Base-by-base conservation (phyloP, 2,113 vertebrate genomes). In the Rousettus leschenaultii region DNA sequence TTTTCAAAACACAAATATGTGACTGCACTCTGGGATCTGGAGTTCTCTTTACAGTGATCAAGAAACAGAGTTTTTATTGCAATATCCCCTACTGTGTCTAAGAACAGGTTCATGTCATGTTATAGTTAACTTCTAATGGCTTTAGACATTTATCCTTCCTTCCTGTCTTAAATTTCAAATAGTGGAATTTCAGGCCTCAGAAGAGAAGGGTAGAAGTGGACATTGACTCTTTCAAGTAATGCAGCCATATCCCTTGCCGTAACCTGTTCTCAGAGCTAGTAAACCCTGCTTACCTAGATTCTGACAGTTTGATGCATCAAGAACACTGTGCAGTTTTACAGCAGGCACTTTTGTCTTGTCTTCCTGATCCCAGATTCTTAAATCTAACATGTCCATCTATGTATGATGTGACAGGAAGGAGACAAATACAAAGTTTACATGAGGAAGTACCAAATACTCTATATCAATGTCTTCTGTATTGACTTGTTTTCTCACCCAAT, bases 101-200 rank as follows among this genome's bases (percentile, higher is more conserved):
- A 89, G 68, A 88, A 43, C 3, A 71, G 43, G 8, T 51, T 74
- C 6, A 30, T 16, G 93, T 91, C 65, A 3, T 91, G 16, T 78
- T 65, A 91, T 7, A 70, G 15, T 80, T 75, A 38, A 70, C 65
- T 65, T 93, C 33, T 65, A 78, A 86, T 70, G 16, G 61, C 6
- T 53, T 88, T 55, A 88, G 38, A 80, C 24, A 45, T 79, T 83
- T 80, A n/a, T 65, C 24, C 26, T 8, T 16, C 55, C 73, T 89
- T 40, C 24, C 19, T 95, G 10, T 79, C 61, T 88, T 78, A 78
- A 61, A 80, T 85, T 91, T 91, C 66, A 93, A 91, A 85, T 74
- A 55, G 51, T 80, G 3, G 33, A 59, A 95, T 91, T 84, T 66
- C 12, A 93, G 66, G 5, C 28, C 30, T 79, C 30, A 90, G 15